These are phyloP conservation scores for Danionella dracula DNA, from an alignment of 2,797 vertebrate species.

Conservation along the genomic window DNA sequence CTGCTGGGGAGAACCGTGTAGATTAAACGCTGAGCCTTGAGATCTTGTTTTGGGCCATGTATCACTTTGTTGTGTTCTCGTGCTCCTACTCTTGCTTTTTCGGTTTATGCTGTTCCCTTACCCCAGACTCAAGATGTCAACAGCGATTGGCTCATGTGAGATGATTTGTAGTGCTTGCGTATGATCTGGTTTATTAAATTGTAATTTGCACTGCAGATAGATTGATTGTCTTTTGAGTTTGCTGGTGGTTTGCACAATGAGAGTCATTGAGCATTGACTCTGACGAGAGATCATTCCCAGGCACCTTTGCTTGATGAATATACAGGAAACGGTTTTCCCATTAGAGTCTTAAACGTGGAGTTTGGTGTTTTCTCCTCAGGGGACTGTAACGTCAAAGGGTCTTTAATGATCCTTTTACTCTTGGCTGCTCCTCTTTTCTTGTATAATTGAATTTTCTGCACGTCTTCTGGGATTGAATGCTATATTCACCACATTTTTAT, in stretches of 20 bases:
- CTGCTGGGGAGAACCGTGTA: slow-evolving; percentile 19
- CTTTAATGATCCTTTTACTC: background rate
- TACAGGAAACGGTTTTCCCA: background rate
- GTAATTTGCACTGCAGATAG: slow-evolving; percentile 29
- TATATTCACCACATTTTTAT: background rate
- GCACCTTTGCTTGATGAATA: background rate
- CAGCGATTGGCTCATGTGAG: background rate
- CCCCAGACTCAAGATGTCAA: too few species aligned
- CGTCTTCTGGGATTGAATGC: background rate
- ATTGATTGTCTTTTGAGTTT: slow-evolving; percentile 6
- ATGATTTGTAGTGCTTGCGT: slow-evolving; percentile 23
- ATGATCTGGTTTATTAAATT: slow-evolving; percentile 26
- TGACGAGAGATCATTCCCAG: slow-evolving; percentile 1
- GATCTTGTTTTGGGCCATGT: background rate
- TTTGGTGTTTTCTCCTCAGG: slow-evolving; percentile 26
- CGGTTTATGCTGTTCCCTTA: background rate
- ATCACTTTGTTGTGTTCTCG: slow-evolving; percentile 5
- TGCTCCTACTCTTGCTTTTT: background rate
- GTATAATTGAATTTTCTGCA: background rate
- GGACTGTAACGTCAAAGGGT: slow-evolving; percentile 4
- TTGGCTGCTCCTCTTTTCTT: background rate
- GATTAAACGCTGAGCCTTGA: background rate
- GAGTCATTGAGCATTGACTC: background rate
- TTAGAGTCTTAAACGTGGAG: background rate
- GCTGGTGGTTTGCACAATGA: slow-evolving; percentile 7